Base-by-base conservation (phyloP, 1,140 invertebrate species). In the Pseudomyrmex cubaensis region DNA sequence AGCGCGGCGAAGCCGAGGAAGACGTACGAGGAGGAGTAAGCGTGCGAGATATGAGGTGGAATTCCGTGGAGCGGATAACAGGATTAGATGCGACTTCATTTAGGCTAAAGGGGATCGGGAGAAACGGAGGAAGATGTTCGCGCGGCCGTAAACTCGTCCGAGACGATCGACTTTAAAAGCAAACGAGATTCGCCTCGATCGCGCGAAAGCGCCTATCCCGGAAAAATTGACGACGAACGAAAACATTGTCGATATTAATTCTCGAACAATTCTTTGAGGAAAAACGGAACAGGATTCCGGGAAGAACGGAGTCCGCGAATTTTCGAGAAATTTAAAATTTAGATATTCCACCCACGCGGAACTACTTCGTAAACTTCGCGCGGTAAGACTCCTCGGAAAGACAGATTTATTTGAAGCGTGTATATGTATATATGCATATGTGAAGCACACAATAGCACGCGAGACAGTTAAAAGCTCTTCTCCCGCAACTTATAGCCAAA, bases 81-180 rank as follows among this genome's bases (percentile, higher is more conserved):
- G 61, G 74, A 80, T 80, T 80, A 80, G 76, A 22, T 80, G 50
- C 64, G 56, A 66, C 59, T 80, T 80, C 76, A 80, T 80, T 80
- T 72, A 80, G 76, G 46, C 54, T 70, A 72, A 72, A 22, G 76
- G 35, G 76, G 66, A 80, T 80, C 54, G 76, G 57, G 54, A 20
- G 25, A 72, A 80, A 66, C 35, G 46, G 64, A 56, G 75, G 9
- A 56, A 77, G 74, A 48, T 77, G 74, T 77, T 77, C 64, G 64
- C 54, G 52, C 52, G 17, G 17, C 52, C 64, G 52, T 69, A 69
- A 78, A 78, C 67, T 64, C 64, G 20, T 35, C 64, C 48, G 57
- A 78, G 76, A 70, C 76, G 66, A 80, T 72, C 76, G 66, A 72
- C 76, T 80, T 80, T 72, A 35, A 44, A 72, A 72, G 48, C 66